These are phyloP conservation scores for Dryoscopus gambensis DNA, from an alignment of 2,113 vertebrate genomes.

Conservation along the genomic window DNA sequence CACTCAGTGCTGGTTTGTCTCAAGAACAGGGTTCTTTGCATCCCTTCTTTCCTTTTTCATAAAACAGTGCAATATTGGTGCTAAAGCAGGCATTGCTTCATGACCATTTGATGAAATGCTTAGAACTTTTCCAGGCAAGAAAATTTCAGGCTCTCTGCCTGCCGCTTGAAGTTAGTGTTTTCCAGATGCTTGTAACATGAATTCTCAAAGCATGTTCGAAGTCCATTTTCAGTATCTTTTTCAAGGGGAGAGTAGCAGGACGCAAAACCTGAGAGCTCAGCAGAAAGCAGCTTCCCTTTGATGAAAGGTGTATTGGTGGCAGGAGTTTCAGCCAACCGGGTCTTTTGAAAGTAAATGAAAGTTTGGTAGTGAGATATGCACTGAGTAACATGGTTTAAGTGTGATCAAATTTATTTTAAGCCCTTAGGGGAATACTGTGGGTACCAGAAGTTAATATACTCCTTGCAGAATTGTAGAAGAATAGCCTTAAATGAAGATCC, in stretches of 20 bases:
- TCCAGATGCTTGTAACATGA: background rate
- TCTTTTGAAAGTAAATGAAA: background rate
- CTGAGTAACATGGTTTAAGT: background rate
- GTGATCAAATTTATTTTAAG: background rate
- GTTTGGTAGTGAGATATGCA: background rate
- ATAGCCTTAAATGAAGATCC: background rate
- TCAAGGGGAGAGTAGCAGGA: background rate
- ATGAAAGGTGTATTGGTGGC: background rate
- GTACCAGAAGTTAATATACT: background rate
- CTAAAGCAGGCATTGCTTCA: background rate
- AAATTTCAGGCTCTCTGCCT: background rate
- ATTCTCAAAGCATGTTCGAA: background rate
- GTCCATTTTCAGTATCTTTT: background rate
- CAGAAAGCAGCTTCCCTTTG: background rate
- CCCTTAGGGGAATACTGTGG: background rate
- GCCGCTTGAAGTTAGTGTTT: background rate
- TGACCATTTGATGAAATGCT: background rate
- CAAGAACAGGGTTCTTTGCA: background rate
- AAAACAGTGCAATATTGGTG: background rate
- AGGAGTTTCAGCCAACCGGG: background rate
- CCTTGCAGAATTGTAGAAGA: background rate
- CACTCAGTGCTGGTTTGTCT: background rate
- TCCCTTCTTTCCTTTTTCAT: background rate
- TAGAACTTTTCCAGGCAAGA: background rate
- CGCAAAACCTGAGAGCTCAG: background rate